Base-by-base conservation (phyloP, 2,797 vertebrate species). In the Aselliscus stoliczkanus region DNA sequence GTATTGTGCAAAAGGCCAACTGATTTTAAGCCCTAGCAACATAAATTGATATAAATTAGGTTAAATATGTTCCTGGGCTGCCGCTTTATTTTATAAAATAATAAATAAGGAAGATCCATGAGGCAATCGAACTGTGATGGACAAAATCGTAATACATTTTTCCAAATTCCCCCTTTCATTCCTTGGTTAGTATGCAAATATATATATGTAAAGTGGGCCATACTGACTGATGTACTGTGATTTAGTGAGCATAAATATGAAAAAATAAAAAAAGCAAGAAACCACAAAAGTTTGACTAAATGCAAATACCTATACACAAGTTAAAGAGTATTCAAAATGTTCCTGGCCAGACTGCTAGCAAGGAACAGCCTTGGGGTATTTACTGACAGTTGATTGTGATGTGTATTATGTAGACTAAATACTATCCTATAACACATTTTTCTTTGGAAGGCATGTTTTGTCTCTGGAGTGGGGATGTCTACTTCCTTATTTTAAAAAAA, bases 11-110 rank as follows among this genome's bases (percentile, higher is more conserved):
- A 90, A 4, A 60, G 56, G 52, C 20, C 69, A 69, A 87, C 29
- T 81, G 31, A 93, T 73, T 75, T 73, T 92, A 93, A 87, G 80
- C 34, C 64, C 50, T 29, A 67, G 52, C 7, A 44, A 83, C 56
- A 7, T 42, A 64, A 77, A 12, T 25, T 54, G 27, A 31, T 85
- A 72, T 39, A 91, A 88, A 70, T 82, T 67, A n/a, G 21, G 37
- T 62, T 70, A 62, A 88, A 56, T 42, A 44, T 42, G 31, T 10
- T 79, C 69, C 47, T 23, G 20, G 31, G 44, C 39, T 58, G 14
- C 5, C 77, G 34, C 52, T 91, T 85, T 83, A 73, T 82, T 95
- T 88, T 90, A 76, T 58, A 39, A 82, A 94, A 82, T 75, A 94
- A 34, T n/a, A 69, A 85, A 10, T 42, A 96, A 76, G 23, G 73